These are phyloP conservation scores for Ephydatia muelleri DNA, from an alignment of 37 sponge, comb jelly and placozoan genomes.

Conservation along the genomic window DNA sequence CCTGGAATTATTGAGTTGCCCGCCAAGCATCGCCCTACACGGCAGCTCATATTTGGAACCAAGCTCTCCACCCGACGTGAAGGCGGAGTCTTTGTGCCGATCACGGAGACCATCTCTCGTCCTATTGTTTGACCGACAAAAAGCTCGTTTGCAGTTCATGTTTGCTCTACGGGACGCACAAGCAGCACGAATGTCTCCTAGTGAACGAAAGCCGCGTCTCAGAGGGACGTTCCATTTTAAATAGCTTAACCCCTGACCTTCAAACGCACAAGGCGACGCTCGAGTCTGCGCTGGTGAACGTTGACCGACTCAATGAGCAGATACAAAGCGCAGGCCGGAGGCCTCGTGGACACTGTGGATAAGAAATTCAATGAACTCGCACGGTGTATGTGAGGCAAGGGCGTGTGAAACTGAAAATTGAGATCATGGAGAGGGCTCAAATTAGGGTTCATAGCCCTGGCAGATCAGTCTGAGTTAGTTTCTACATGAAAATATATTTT, in stretches of 20 bases:
- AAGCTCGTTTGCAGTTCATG: conserved; percentile 48
- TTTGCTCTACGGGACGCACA: conserved; percentile 29
- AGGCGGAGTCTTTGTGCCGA: conserved; percentile 7
- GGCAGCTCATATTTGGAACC: not conserved
- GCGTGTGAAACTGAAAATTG: conserved; percentile 27
- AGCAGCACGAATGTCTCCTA: conserved; percentile 11
- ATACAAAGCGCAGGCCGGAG: conserved; percentile 13
- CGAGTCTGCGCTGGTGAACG: not conserved
- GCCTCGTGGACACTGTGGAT: conserved; percentile 11
- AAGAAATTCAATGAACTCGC: conserved; percentile 18
- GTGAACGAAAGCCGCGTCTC: conserved; percentile 31
- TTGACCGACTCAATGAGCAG: not conserved
- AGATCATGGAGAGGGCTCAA: conserved; percentile 29
- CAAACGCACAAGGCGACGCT: not conserved
- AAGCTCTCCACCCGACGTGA: not conserved
- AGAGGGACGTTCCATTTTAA: conserved; percentile 3
- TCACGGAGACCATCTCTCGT: conserved; percentile 45
- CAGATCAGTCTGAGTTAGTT: conserved; percentile 37
- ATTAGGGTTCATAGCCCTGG: conserved; percentile 36
- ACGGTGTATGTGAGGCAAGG: conserved; percentile 2
- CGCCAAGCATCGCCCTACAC: not conserved
- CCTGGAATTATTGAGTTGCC: conserved; percentile 14
- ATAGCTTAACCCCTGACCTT: conserved; percentile 35
- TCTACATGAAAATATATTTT: not conserved
- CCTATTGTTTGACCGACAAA: conserved; percentile 41